Base-by-base conservation (phyloP, 2,888 invertebrate genomes). In the Heliconius aoede region DNA sequence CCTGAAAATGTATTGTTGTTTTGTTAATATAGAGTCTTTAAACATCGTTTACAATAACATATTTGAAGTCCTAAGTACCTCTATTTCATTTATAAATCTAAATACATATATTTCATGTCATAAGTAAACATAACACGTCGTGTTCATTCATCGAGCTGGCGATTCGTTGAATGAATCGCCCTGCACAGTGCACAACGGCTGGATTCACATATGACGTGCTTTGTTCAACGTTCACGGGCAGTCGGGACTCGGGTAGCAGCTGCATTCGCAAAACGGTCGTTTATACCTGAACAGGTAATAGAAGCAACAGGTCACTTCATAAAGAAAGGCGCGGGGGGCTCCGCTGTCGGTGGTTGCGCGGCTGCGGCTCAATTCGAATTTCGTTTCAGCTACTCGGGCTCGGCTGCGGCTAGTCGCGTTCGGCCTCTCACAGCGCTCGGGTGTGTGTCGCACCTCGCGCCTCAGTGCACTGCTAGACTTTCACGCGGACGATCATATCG, bases 241-340 rank as follows among this genome's bases (percentile, higher is more conserved):
- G 46, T 46, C 46, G 46, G 46, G 46, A 7, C 46, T 46, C 46
- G 46, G 46, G 85, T 85, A 87, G 90, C 93, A 92, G 93, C 93
- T 93, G 92, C 87, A 84, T 81, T 84, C 86, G 91, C 89, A 83
- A 90, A 90, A 89, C 90, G 89, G 87, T 86, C 88, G 88, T 85
- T 87, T 88, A 87, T 84, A 84, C 93, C 93, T 93, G 93, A 88
- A 89, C 93, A 93, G 94, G 94, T 93, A 93, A 90, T 88, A 89
- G 89, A 89, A 91, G 93, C 93, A 93, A 93, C 93, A 94, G 93
- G 93, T 94, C 92, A 92, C 91, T 93, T 92, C 91, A 87, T 89
- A 87, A 87, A 83, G 46, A 18, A 21, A 8, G 46, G 84, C 83
- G 88, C 86, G 91, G 91, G 91, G 89, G 84, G 89, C 87, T 84